Base-by-base conservation (phyloP, 2,113 vertebrate species). In the Mormyrus iriodes region DNA sequence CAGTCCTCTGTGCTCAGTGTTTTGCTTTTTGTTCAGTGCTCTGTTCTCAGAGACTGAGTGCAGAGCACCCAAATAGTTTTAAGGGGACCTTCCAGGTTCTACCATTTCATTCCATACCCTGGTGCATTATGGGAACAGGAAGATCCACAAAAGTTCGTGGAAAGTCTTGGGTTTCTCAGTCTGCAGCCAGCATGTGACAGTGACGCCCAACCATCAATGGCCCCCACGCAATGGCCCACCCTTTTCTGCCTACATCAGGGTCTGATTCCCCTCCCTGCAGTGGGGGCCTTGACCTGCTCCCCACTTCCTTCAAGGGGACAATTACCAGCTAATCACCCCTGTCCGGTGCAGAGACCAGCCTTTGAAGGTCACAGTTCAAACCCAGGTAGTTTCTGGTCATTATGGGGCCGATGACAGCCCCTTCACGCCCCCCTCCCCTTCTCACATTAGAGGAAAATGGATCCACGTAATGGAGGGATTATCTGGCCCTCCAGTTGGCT, bases 281-380 rank as follows among this genome's bases (percentile, higher is more conserved):
- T 89, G 89, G 88, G 89, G 84, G 46, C 39, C 88, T 76, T 65
- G 65, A 90, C 35, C 52, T 87, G 27, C 24, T 58, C 1, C 0
- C 65, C 82, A n/a, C 91, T 93, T 95, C 93, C 94, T 94, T 88
- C 90, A 48, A 89, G 88, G 93, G 85, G 88, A 89, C 93, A 90
- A 94, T 93, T 93, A 93, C 42, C 19, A 55, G 90, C 91, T 92
- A 93, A 93, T 94, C 76, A 65, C 87, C 89, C 91, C 89, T 89
- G 90, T 90, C 49, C 46, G 92, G 90, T 90, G 89, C 84, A 73
- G 88, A 31, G 88, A 73, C 0, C 55, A 0, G 46, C 48, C 95
- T 97, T 97, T 97, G 96, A 97, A 97, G 97, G 94, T 93, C 94
- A 95, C 90, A 94, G 93, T 95, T 95, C 94, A 95, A 93, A 88